phyloP scores from a whole-genome alignment of 1,140 invertebrate genomes.

The Sitobion miscanthi region DNA sequence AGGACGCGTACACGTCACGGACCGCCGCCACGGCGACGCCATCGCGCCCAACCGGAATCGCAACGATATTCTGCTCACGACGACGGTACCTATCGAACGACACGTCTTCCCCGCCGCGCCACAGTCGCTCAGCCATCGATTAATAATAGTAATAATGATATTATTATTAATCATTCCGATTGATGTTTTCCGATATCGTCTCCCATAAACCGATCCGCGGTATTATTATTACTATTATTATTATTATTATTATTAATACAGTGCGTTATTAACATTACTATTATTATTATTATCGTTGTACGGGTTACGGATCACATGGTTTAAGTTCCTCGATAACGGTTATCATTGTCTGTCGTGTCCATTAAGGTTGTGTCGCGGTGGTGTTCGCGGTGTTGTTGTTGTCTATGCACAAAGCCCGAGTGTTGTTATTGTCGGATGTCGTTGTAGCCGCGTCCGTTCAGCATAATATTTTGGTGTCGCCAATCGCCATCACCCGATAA shows the following conservation, averaged over 20 bases:
- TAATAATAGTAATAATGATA: conserved; percentile 15
- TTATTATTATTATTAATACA: background rate
- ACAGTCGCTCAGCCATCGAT: background rate
- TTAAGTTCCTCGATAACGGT: conserved; percentile 5
- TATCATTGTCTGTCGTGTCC: conserved; percentile 4
- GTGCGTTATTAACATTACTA: background rate
- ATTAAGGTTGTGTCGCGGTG: background rate
- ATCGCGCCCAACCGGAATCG: background rate
- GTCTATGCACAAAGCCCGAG: background rate
- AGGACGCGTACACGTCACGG: background rate
- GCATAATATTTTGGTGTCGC: no score
- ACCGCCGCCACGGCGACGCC: background rate
- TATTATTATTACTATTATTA: conserved; percentile 1
- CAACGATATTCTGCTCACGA: background rate
- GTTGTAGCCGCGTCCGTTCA: background rate
- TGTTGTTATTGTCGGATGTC: background rate
- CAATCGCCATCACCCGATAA: no score
- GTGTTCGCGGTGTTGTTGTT: background rate
- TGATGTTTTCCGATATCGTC: conserved; percentile 7
- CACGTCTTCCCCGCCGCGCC: background rate
- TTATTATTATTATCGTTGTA: background rate
- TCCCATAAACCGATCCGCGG: background rate
- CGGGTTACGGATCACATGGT: conserved; percentile 4
- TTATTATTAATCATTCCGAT: background rate
- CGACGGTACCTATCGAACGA: background rate